Percentiles rank a stretch among this genome's conserved stretches.
phyloP scores from a whole-genome alignment of 2,113 vertebrate species.

The Dendrocopos noguchii region DNA sequence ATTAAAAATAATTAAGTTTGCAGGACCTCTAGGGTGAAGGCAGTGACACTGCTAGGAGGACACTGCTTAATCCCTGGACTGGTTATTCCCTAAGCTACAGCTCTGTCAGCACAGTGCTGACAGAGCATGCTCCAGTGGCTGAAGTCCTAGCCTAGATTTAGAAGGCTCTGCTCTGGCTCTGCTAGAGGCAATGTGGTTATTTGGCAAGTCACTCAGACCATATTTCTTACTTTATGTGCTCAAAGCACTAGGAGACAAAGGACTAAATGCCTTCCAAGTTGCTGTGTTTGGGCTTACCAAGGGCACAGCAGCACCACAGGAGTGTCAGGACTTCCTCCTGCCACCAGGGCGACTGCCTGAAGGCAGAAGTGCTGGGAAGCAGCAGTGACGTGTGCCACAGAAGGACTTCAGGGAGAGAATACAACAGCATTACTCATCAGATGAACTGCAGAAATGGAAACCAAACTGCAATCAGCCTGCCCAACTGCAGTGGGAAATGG shows the following conservation, averaged over 20 bases:
- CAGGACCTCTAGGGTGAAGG: background rate
- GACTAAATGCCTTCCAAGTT: background rate
- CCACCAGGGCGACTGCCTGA: background rate
- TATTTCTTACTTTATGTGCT: background rate
- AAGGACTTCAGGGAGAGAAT: background rate
- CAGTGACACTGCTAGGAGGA: background rate
- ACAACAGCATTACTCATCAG: background rate
- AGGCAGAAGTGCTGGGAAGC: background rate
- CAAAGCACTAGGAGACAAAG: background rate
- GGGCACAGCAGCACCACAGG: background rate
- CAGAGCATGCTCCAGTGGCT: accelerated
- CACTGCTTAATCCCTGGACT: background rate
- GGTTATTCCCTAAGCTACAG: background rate
- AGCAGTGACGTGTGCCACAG: background rate
- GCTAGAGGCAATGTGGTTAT: background rate
- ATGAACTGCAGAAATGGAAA: background rate
- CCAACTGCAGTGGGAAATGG: constrained; percentile 1
- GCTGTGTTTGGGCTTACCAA: background rate
- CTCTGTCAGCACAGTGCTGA: background rate
- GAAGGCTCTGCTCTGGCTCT: background rate
- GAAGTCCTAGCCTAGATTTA: background rate
- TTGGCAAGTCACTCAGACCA: background rate
- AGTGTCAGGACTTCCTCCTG: background rate
- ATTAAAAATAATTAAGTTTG: background rate
- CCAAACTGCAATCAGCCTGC: background rate